These are phyloP conservation scores for Syngnathus typhle DNA, from an alignment of 2,113 vertebrate species.

Conservation along the genomic window DNA sequence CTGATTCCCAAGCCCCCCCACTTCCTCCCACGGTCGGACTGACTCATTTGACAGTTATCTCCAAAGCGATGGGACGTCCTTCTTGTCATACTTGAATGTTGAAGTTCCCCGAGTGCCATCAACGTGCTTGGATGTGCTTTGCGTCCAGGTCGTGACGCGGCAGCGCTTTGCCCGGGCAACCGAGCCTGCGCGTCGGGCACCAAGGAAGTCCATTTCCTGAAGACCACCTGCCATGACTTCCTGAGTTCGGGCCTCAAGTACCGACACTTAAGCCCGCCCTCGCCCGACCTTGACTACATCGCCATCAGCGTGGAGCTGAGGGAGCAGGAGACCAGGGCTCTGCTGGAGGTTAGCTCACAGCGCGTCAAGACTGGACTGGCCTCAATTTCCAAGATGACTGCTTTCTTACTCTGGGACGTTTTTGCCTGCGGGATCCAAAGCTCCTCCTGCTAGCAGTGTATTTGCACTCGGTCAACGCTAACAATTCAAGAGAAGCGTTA, in stretches of 20 bases:
- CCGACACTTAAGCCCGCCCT: constrained; percentile 65
- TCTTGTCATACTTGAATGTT: too few relatives aligned
- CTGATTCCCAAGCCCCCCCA: too few relatives aligned
- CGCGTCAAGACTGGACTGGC: neutral
- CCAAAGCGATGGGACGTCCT: too few relatives aligned
- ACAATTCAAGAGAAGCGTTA: neutral
- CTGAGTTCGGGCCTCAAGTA: constrained; percentile 64
- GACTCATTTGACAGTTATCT: too few relatives aligned
- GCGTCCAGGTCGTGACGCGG: constrained; percentile 51
- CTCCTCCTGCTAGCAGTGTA: too few relatives aligned
- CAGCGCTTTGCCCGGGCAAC: constrained; percentile 56
- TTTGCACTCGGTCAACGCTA: too few relatives aligned
- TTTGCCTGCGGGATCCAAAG: neutral
- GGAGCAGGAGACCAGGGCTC: constrained; percentile 48
- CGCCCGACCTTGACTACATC: constrained; percentile 67
- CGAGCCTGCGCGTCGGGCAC: constrained; percentile 52
- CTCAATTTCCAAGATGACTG: too few relatives aligned
- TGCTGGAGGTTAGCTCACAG: constrained; percentile 52
- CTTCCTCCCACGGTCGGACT: too few relatives aligned
- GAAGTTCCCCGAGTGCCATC: too few relatives aligned
- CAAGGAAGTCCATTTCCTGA: constrained; percentile 56
- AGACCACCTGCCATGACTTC: constrained; percentile 68
- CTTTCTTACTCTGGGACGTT: too few relatives aligned
- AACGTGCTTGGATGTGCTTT: neutral
- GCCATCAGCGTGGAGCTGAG: constrained; percentile 66